These are phyloP conservation scores for Ciona savignyi DNA, from an alignment of 23 tunicate genomes.

Conservation along the genomic window DNA sequence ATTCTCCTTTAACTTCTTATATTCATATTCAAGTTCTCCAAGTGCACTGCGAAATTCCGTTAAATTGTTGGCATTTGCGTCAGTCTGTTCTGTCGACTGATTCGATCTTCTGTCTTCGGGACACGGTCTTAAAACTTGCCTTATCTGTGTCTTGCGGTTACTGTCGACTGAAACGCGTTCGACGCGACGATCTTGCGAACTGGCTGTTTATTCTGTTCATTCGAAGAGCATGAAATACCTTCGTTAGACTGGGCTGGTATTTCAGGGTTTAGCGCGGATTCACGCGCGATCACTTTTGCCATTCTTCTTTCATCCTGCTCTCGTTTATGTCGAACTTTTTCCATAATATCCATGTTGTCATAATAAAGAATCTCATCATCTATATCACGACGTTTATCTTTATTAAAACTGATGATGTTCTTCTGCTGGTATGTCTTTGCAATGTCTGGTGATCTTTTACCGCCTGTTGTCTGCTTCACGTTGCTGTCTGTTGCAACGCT, in stretches of 20 bases:
- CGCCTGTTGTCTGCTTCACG: background rate
- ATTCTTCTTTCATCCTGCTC: constrained; percentile 28
- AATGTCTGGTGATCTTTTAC: background rate
- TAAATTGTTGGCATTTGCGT: background rate
- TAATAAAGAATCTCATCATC: constrained; percentile 67
- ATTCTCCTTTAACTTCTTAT: constrained; percentile 25
- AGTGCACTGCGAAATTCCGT: constrained; percentile 29
- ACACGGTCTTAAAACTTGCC: background rate
- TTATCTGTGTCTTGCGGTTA: constrained; percentile 8
- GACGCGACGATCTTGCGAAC: background rate
- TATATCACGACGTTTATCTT: background rate
- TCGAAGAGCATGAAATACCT: constrained; percentile 1
- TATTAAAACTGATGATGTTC: background rate
- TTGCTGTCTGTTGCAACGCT: background rate
- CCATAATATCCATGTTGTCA: constrained; percentile 86
- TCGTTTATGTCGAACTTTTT: constrained; percentile 44
- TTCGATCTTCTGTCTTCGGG: background rate
- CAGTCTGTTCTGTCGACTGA: background rate
- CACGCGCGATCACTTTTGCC: background rate
- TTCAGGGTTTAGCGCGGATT: constrained; percentile 6
- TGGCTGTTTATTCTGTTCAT: constrained; percentile 5
- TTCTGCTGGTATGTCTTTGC: background rate
- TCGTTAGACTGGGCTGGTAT: background rate
- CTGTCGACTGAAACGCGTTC: constrained; percentile 4
- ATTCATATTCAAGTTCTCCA: constrained; percentile 37